phyloP scores from a whole-genome alignment of 2,113 vertebrate genomes.

The Copsychus sechellarum region DNA sequence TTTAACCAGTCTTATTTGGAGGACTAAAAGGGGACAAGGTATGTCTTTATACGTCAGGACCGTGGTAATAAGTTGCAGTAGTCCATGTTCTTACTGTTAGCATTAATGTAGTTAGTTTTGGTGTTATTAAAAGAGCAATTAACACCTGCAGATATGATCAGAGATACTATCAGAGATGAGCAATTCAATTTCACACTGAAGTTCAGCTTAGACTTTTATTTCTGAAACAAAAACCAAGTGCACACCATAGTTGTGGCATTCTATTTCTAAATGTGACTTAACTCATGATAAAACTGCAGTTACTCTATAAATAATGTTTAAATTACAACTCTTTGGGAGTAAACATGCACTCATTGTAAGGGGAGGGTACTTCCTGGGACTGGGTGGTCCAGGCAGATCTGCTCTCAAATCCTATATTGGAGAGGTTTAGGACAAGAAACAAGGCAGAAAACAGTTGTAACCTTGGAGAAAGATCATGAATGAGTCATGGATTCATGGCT shows the following conservation, averaged over 20 bases:
- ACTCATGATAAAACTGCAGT: neutral
- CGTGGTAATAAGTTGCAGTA: constrained; percentile 39
- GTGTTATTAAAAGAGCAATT: constrained; percentile 72
- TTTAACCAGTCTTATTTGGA: constrained; percentile 62
- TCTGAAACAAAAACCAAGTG: neutral
- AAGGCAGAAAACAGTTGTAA: neutral
- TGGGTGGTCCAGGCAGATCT: neutral
- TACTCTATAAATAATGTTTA: neutral
- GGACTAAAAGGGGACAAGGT: constrained; percentile 17
- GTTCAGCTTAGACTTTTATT: neutral
- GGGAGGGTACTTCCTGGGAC: neutral
- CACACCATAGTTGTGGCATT: neutral
- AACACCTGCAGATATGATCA: constrained; percentile 55
- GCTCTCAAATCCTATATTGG: neutral
- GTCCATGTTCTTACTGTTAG: constrained; percentile 29
- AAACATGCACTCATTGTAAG: neutral
- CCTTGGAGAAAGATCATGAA: neutral
- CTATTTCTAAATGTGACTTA: neutral
- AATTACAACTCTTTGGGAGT: neutral
- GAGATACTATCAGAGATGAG: constrained; percentile 39
- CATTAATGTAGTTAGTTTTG: constrained; percentile 63
- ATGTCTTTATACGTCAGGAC: constrained; percentile 39
- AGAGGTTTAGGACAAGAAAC: neutral
- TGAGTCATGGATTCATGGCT: neutral
- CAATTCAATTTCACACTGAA: constrained; percentile 4